Conservation (phyloP, 2,888 invertebrate genomes). For the Tyria jacobaeae region DNA sequence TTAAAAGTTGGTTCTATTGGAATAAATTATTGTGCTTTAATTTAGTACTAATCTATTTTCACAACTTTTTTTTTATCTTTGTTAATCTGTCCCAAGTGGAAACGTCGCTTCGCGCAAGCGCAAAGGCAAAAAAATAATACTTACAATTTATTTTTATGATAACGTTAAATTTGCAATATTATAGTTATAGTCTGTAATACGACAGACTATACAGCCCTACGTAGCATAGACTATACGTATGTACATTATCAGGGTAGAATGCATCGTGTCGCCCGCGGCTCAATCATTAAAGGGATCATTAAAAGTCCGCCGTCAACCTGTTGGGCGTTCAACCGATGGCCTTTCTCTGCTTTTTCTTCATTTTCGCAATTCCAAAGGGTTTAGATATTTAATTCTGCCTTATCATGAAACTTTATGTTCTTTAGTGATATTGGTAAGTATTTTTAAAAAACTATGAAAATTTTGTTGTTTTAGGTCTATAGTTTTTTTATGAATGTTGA, state of each 20-base stretch:
- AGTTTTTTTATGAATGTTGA: neutral
- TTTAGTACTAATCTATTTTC: neutral
- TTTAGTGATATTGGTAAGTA: neutral
- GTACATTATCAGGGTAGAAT: slow-evolving; percentile 55
- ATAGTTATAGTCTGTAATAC: slow-evolving; percentile 19
- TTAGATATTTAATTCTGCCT: slow-evolving; percentile 47
- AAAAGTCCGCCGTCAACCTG: slow-evolving; percentile 66
- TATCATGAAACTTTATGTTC: slow-evolving; percentile 34
- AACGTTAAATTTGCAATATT: slow-evolving; percentile 15
- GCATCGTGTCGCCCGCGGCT: slow-evolving; percentile 66
- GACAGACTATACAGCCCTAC: neutral
- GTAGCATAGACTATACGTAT: slow-evolving; percentile 32
- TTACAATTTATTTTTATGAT: neutral
- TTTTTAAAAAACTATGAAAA: no score
- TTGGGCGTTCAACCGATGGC: slow-evolving; percentile 61
- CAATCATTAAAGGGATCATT: slow-evolving; percentile 79
- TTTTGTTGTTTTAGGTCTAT: no score
- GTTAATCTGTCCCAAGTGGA: no score
- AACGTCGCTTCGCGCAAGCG: no score
- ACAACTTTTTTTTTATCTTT: no score
- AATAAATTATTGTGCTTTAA: no score
- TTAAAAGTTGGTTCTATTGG: no score
- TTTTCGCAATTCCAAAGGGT: slow-evolving; percentile 49
- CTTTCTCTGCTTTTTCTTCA: slow-evolving; percentile 56
- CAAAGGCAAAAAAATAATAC: no score